Base-by-base conservation (phyloP, 2,113 vertebrate species). In the Onychostoma macrolepis region DNA sequence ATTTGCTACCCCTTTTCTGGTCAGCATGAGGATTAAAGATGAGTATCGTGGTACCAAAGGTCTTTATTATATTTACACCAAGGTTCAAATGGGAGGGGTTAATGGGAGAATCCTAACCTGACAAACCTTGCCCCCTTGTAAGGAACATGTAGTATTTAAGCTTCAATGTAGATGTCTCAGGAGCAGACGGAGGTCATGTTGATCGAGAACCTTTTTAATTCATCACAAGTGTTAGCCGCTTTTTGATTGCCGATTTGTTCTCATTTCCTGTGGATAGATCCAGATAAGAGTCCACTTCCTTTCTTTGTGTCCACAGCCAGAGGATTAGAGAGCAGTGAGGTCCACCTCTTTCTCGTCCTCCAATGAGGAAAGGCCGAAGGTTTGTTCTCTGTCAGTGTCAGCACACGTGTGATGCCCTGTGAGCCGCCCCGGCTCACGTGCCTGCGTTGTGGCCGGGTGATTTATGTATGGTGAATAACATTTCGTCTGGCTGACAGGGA, bases 401-500 rank as follows among this genome's bases (percentile, higher is more conserved):
- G 33, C 6, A 61, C 78, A 80, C 38, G 36, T 81, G 58, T 19
- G 33, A 81, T 15, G n/a, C 56, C 4, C 36, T 9, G 61, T 43
- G 5, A 38, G 24, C 28, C 21, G 21, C 9, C 30, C 33, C 50
- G 58, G 33, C 79, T 65, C 79, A 81, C 38, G 79, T 81, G 79
- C 56, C 24, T 4, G 77, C 88, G 58, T 61, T 80, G 86, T 79
- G 85, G 84, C 86, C 3, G 38, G 69, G 77, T 89, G 88, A 90
- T 87, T 90, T 84, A 87, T 81, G 82, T 63, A 67, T 11, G 67
- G 61, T 74, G 88, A 83, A 90, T 78, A 61, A 26, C 56, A 83
- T 87, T 85, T 77, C 30, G 53, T 77, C 81, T 78, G 76, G 85
- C 80, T 88, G 67, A 83, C 24, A 33, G 56, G 33, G 83, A 85